Conservation (phyloP, 1,140 invertebrate genomes). For the Scaptomyza hsui region DNA sequence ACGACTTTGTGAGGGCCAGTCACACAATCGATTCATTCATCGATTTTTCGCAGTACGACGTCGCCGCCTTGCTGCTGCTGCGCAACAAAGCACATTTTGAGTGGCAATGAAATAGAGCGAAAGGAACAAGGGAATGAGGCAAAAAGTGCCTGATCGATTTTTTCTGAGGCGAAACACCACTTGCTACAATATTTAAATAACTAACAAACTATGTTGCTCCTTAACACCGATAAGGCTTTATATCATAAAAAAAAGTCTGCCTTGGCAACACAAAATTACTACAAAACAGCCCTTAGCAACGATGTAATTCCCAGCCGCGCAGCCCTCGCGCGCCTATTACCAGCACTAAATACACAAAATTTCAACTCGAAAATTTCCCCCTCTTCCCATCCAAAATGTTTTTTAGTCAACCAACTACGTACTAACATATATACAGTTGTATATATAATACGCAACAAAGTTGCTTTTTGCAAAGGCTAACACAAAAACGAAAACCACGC, state of each 20-base stretch:
- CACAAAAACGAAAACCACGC: constrained; percentile 68
- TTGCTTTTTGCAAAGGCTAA: constrained; percentile 46
- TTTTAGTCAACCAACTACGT: constrained; percentile 35
- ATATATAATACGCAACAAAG: constrained; percentile 71
- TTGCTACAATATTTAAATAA: constrained; percentile 49
- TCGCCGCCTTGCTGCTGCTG: constrained; percentile 56
- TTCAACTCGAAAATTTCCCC: constrained; percentile 51
- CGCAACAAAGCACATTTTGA: constrained; percentile 75
- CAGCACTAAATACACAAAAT: constrained; percentile 77
- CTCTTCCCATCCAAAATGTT: constrained; percentile 22
- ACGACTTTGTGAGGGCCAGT: constrained; percentile 28
- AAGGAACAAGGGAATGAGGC: constrained; percentile 26
- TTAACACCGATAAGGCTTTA: constrained; percentile 22
- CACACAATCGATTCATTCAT: constrained; percentile 83
- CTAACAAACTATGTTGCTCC: constrained; percentile 36
- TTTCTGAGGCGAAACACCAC: constrained; percentile 30
- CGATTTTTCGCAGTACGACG: constrained; percentile 79
- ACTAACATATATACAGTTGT: constrained; percentile 6
- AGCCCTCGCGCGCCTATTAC: constrained; percentile 57
- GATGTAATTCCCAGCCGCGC: constrained; percentile 47
- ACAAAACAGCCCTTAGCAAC: constrained; percentile 80
- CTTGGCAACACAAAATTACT: constrained; percentile 59
- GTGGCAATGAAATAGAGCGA: constrained; percentile 16
- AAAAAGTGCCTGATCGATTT: constrained; percentile 48
- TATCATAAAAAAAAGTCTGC: constrained; percentile 46